Evolutionary conservation across 2,113 vertebrate species (phyloP).

Genomic region (Dolichotis patagonum): DNA sequence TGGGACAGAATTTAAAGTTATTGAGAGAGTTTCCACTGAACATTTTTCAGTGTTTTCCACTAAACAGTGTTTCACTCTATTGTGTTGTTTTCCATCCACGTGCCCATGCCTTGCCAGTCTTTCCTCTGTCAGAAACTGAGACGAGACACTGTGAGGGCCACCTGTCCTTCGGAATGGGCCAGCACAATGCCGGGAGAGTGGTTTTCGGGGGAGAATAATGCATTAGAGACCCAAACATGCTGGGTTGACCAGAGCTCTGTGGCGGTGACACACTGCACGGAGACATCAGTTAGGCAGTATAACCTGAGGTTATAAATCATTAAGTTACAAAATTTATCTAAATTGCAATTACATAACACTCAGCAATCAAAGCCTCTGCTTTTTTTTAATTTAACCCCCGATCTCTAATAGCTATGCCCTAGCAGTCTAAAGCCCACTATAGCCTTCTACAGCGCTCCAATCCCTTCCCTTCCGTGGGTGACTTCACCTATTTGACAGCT

Average conservation of each 20-base stretch:
- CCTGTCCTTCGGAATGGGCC: neutral
- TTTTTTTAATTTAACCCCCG: neutral
- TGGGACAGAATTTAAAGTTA: neutral
- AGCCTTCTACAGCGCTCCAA: neutral
- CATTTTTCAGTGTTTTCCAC: neutral
- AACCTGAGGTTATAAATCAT: neutral
- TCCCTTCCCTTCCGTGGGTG: too few species aligned
- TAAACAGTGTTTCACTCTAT: neutral
- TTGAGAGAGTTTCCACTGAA: neutral
- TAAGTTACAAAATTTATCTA: neutral
- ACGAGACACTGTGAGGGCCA: neutral
- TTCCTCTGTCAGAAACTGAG: neutral
- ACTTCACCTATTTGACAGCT: neutral
- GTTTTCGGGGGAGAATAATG: neutral
- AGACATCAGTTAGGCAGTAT: neutral
- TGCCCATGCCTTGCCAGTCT: too few species aligned
- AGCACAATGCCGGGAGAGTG: neutral
- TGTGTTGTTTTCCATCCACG: neutral
- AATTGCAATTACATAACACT: neutral
- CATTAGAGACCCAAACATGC: neutral
- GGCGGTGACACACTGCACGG: neutral
- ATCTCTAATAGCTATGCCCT: neutral
- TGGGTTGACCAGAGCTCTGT: neutral
- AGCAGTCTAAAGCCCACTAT: too few species aligned
- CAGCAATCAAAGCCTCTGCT: neutral